A percentile compares a stretch with the other conserved stretches of the same genome.
Conservation (phyloP, 2,797 vertebrate species). For the Enteromius anoplus region DNA sequence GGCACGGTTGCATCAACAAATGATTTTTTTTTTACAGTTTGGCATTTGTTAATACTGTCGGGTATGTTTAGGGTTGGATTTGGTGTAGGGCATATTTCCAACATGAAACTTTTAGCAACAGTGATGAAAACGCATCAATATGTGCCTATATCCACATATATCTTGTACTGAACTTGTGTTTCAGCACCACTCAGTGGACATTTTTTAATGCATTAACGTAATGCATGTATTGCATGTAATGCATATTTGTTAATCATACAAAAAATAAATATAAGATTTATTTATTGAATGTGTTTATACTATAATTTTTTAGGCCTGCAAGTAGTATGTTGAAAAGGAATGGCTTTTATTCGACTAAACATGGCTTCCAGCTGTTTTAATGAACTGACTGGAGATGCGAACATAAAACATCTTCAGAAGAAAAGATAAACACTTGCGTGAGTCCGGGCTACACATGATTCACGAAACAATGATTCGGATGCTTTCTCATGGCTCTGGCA, state of each 20-base stretch:
- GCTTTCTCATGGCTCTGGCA: constrained; percentile 8
- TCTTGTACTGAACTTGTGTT: no score
- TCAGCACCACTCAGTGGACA: no score
- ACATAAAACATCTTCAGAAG: constrained; percentile 10
- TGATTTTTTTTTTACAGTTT: no score
- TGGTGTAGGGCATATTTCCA: no score
- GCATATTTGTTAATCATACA: background rate
- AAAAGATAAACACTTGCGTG: background rate
- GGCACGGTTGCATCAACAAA: no score
- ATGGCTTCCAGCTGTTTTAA: background rate
- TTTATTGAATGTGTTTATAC: background rate
- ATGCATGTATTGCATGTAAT: background rate
- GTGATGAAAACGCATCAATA: no score
- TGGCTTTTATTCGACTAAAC: background rate
- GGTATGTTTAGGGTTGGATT: no score
- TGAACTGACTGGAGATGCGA: constrained; percentile 10
- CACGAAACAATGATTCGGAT: constrained; percentile 14
- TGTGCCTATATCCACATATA: no score
- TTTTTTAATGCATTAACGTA: no score
- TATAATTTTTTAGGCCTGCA: background rate
- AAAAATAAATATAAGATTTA: background rate
- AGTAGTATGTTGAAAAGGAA: background rate
- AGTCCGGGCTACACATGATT: background rate
- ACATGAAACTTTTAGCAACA: no score
- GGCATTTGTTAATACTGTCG: no score